Conservation (phyloP, 2,888 invertebrate genomes). For the Tuta absoluta region DNA sequence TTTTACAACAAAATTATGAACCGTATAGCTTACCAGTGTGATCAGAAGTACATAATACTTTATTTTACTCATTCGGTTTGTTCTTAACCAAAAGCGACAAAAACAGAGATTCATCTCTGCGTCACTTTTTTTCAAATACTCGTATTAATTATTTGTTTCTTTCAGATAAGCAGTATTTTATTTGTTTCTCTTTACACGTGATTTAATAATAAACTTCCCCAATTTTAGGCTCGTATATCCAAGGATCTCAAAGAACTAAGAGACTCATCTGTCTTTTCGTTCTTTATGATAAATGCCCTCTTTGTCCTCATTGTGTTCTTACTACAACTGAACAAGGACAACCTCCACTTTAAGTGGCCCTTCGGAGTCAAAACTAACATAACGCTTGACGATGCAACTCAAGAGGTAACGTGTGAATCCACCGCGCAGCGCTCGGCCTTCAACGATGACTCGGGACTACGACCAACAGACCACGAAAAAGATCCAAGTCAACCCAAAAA, state of each 20-base stretch:
- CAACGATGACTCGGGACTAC: conserved; percentile 73
- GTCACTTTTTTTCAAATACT: background rate
- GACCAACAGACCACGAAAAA: conserved; percentile 25
- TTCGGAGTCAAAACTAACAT: conserved; percentile 96
- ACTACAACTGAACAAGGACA: conserved; percentile 98
- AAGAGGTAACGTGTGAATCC: conserved; percentile 90
- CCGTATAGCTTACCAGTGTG: background rate
- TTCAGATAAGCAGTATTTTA: conserved; percentile 44
- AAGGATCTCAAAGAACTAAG: conserved; percentile 95
- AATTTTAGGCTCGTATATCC: conserved; percentile 94
- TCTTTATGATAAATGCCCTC: conserved; percentile 99
- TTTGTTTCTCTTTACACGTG: conserved; percentile 37
- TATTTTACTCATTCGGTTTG: background rate
- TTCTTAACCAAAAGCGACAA: background rate
- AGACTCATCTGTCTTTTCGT: conserved; percentile 96
- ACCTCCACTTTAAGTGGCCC: conserved; percentile 97
- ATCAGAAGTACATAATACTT: background rate
- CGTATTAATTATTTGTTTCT: conserved; percentile 37
- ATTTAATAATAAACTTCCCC: conserved; percentile 56
- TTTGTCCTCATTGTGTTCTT: conserved; percentile 99
- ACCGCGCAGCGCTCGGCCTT: conserved; percentile 67
- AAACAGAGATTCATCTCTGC: background rate
- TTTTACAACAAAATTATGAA: background rate
- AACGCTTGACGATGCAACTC: conserved; percentile 92
- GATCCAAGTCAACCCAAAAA: conserved; percentile 32